Conservation (phyloP, 2,888 invertebrate genomes). For the Hirtodrosophila alboralis region DNA sequence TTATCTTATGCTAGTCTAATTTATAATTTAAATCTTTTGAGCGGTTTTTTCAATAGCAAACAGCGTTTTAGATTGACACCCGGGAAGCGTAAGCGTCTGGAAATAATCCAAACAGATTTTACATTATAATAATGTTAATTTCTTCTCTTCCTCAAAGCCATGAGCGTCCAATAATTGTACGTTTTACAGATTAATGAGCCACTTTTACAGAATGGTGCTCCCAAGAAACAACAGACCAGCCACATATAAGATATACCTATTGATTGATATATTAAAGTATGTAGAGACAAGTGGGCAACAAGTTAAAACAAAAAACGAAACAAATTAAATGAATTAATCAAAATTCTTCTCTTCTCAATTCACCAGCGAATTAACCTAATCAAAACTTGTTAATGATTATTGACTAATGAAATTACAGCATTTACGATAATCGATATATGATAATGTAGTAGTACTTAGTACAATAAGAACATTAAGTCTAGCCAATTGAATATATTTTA, state of each 20-base stretch:
- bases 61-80: conserved; percentile 40
- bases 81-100: conserved; percentile 46
- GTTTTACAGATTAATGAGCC: conserved; percentile 42
- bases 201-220: conserved; percentile 45
- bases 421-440: conserved; percentile 33
- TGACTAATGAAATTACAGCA: conserved; percentile 71
- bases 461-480: conserved; percentile 68
- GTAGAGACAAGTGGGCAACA: conserved; percentile 17
- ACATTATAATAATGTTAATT: conserved; percentile 68
- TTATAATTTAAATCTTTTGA: conserved; percentile 39
- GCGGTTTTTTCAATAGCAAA: conserved; percentile 39
- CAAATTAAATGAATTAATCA: conserved; percentile 82
- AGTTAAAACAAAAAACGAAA: conserved; percentile 42
- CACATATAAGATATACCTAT: conserved; percentile 21
- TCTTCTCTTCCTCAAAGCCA: conserved; percentile 69
- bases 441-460: conserved; percentile 55
- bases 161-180: conserved; percentile 43
- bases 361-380: conserved; percentile 66
- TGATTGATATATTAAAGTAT: conserved; percentile 16
- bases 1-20: conserved; percentile 41
- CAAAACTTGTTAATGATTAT: conserved; percentile 65
- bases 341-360: conserved; percentile 82
- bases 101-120: conserved; percentile 52
- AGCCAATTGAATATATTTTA: conserved; percentile 18
- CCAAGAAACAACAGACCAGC: conserved; percentile 51